A percentile compares a stretch with the other conserved stretches of the same genome.
Evolutionary conservation across 1,140 invertebrate species (phyloP).

Genomic region (Daktulosphaira vitifoliae): DNA sequence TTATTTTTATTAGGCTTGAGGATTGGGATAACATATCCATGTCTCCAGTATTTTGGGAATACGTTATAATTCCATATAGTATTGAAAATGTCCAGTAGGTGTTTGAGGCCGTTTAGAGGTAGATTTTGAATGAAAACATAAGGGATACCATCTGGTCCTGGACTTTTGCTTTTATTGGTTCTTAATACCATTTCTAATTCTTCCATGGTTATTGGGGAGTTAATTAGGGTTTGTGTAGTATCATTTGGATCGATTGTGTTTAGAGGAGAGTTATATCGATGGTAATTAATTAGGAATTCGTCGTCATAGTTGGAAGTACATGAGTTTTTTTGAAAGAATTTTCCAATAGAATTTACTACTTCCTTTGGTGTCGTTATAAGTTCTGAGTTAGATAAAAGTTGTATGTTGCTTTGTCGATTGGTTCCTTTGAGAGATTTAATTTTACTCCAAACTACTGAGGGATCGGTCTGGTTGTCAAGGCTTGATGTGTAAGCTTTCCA

Average conservation of each 20-base stretch:
- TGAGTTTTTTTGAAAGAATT: background rate
- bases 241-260: background rate
- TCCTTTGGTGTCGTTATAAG: slow-evolving; percentile 1
- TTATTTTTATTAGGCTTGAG: slow-evolving; percentile 6
- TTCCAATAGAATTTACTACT: background rate
- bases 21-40: background rate
- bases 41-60: background rate
- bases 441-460: background rate
- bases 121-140: slow-evolving; percentile 2
- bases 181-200: slow-evolving; percentile 3
- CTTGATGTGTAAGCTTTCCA: background rate
- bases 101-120: background rate
- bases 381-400: background rate
- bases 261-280: background rate
- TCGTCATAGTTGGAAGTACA: background rate
- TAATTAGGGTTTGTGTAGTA: slow-evolving; percentile 2
- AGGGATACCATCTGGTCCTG: background rate
- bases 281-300: background rate
- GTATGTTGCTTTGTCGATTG: background rate
- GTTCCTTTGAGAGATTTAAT: slow-evolving; percentile 8
- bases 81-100: background rate
- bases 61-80: background rate
- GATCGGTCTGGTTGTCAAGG: background rate
- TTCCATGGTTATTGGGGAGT: background rate
- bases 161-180: slow-evolving; percentile 1